Conservation (phyloP, 2,113 vertebrate species). For the Pelobates fuscus region DNA sequence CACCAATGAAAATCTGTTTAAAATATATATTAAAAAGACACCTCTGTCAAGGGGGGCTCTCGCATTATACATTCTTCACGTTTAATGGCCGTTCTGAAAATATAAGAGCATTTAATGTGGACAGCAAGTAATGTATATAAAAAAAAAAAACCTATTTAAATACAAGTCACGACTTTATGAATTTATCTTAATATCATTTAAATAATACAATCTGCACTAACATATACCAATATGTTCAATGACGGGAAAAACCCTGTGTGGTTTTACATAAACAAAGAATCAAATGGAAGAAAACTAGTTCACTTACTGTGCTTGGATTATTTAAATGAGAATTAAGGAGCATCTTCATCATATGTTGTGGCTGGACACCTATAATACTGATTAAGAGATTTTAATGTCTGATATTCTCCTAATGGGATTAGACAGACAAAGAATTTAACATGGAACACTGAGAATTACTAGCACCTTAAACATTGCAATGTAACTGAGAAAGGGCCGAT, state of each 20-base stretch:
- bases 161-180: no score
- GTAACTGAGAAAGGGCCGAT: constrained; percentile 55
- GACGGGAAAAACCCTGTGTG: no score
- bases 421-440: constrained; percentile 64
- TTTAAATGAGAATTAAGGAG: constrained; percentile 55
- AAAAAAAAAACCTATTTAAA: no score
- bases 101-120: background rate
- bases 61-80: background rate
- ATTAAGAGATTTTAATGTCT: constrained; percentile 81
- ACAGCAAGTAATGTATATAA: no score
- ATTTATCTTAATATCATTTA: no score
- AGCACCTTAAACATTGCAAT: constrained; percentile 59
- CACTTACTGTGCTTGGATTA: background rate
- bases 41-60: background rate
- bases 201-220: no score
- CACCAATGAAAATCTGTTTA: constrained; percentile 30
- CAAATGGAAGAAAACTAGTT: no score
- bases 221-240: no score
- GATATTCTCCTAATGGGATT: constrained; percentile 82
- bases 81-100: background rate
- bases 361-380: constrained; percentile 71
- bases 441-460: constrained; percentile 63
- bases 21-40: constrained; percentile 30
- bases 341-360: constrained; percentile 68
- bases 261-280: no score